Base-by-base conservation (phyloP, 92 coral and sea anemone species). In the Porites divaricata region DNA sequence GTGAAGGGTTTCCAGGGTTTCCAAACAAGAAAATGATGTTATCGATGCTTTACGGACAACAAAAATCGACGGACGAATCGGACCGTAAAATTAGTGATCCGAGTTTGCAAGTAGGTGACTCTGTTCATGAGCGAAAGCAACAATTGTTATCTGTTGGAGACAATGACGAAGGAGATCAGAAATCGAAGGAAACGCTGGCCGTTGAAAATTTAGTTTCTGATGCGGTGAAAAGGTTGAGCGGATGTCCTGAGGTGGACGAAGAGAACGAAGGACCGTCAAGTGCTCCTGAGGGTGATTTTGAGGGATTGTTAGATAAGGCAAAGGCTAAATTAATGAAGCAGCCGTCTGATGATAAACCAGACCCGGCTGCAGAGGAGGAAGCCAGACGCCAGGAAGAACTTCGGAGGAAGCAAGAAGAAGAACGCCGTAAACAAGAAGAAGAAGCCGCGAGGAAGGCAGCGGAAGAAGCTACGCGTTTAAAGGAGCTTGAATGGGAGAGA, bases 401-500 rank as follows among this genome's bases (percentile, higher is more conserved):
- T 20, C 78, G 86, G 65, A 88, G 81, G 69, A 87, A 90, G 62
- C 91, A 93, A 75, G 98, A 95, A 61, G 94, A 94, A 49, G 97
- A 87, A 58, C 84, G 92, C 2, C 86, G 85, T 70, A 77, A 68
- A 51, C 78, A 85, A 57, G 99, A 94, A 64, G 99, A 97, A 53
- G 99, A 97, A 80, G 88, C 83, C 24, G 93, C 90, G 6, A 72
- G 95, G 70, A 92, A 86, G 61, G 95, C 95, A 15, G 99, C 98
- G 1, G 99, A 94, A 74, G 97, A 95, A 85, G 99, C 97, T 0
- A 96, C 94, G 2, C 63, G 93, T 25, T 80, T 87, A 25, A 98
- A 97, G 63, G 99, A 97, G 74, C 89, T 97, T 1, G 99, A 97
- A 72, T 97, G 99, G 99, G 99, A 97, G 16, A 82, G 91, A 79